These are phyloP conservation scores for Phocoena sinus DNA, from an alignment of 2,113 vertebrate species.

Conservation along the genomic window DNA sequence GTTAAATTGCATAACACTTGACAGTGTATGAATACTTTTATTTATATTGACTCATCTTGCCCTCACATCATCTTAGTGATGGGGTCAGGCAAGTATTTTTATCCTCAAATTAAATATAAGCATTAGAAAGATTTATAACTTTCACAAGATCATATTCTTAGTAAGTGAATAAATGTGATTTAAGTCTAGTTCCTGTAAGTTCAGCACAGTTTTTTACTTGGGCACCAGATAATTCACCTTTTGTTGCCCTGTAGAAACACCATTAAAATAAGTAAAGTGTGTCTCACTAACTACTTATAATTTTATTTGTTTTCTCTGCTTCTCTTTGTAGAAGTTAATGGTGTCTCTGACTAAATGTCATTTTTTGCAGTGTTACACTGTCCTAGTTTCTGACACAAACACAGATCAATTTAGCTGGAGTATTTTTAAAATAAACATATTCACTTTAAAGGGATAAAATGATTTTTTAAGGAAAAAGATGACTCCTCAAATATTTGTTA, in stretches of 20 bases:
- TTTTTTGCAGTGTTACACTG: background rate
- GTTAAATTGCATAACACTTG: background rate
- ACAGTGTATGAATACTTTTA: background rate
- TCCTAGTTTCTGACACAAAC: background rate
- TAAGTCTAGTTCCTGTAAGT: conserved; percentile 4
- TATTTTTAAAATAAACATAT: background rate
- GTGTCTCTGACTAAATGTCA: background rate
- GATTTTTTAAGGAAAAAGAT: background rate
- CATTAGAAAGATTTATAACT: conserved; percentile 24
- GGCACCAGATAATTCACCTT: background rate
- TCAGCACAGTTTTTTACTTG: background rate
- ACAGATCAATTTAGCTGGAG: background rate
- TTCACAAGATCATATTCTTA: background rate
- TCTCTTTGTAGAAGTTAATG: background rate
- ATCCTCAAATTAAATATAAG: background rate
- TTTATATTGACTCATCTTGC: background rate
- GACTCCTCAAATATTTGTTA: background rate
- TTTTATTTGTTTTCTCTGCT: background rate
- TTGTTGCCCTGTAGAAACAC: background rate
- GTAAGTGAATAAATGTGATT: conserved; percentile 26
- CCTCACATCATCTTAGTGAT: background rate
- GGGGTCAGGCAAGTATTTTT: background rate
- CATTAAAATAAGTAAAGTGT: background rate
- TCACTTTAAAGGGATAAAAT: background rate
- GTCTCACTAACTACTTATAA: background rate